These are phyloP conservation scores for Horisme vitalbata DNA, from an alignment of 2,888 invertebrate genomes.

Conservation along the genomic window DNA sequence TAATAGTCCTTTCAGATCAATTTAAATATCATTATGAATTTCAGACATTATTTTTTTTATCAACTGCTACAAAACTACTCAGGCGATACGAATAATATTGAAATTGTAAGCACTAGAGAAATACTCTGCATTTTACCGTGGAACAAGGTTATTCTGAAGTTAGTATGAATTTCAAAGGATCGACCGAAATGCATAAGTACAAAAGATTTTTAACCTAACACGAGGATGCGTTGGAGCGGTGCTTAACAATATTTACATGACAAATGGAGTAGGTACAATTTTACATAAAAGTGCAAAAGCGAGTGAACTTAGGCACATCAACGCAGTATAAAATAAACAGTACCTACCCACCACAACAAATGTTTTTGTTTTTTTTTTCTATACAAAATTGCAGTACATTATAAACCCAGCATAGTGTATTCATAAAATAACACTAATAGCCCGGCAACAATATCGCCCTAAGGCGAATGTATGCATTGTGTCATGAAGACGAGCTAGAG, in stretches of 20 bases:
- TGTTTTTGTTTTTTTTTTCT: too few relatives aligned
- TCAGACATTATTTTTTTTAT: too few relatives aligned
- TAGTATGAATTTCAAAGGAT: constrained; percentile 26
- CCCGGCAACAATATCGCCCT: too few relatives aligned
- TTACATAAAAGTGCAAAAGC: constrained; percentile 79
- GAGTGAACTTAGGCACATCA: constrained; percentile 68
- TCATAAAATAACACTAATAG: too few relatives aligned
- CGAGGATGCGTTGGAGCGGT: constrained; percentile 50
- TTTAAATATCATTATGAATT: too few relatives aligned
- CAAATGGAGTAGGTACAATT: constrained; percentile 72
- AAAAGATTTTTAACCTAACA: constrained; percentile 41
- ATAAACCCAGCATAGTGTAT: too few relatives aligned
- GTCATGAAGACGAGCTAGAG: too few relatives aligned
- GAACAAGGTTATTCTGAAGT: constrained; percentile 5
- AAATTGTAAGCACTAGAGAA: constrained; percentile 2
- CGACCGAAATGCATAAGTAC: constrained; percentile 36
- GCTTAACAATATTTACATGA: constrained; percentile 78
- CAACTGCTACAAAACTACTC: too few relatives aligned
- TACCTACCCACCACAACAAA: background rate
- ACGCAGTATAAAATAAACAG: constrained; percentile 12
- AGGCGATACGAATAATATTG: background rate
- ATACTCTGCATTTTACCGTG: too few relatives aligned
- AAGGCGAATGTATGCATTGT: too few relatives aligned
- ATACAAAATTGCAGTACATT: too few relatives aligned
- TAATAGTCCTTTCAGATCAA: too few relatives aligned